A percentile compares a stretch with the other conserved stretches of the same genome.
Conservation (phyloP, 2,113 vertebrate genomes). For the human (Homo sapiens) region DNA sequence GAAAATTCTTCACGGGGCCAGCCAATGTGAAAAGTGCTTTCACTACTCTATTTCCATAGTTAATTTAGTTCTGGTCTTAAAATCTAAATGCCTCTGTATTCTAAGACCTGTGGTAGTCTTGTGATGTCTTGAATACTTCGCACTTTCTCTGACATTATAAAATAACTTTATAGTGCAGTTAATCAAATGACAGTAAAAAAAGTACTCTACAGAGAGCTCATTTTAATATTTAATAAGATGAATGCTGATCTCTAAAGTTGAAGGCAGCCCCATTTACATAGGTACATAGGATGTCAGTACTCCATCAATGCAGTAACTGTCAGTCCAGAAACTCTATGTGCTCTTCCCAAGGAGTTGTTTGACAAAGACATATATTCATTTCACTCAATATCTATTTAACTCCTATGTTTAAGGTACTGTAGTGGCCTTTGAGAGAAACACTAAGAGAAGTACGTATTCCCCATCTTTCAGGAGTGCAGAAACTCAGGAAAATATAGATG, state of each 20-base stretch:
- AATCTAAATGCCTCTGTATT: conserved; percentile 58
- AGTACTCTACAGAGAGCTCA: conserved; percentile 61
- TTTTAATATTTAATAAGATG: conserved; percentile 71
- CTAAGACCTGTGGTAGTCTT: conserved; percentile 58
- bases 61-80: conserved; percentile 60
- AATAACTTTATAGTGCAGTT: conserved; percentile 73
- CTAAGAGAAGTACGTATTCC: background rate
- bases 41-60: background rate
- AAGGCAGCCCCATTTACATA: conserved; percentile 36
- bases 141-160: conserved; percentile 76
- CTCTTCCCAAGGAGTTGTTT: background rate
- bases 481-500: background rate
- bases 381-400: background rate
- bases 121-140: conserved; percentile 66
- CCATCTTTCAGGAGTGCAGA: background rate
- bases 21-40: background rate
- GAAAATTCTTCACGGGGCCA: background rate
- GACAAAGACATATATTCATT: background rate
- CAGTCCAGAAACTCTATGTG: background rate
- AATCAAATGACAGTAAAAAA: conserved; percentile 70
- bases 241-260: conserved; percentile 50
- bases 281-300: conserved; percentile 21
- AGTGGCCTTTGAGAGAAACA: background rate
- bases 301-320: background rate
- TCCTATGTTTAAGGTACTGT: background rate